These are phyloP conservation scores for Napeogenes inachia DNA, from an alignment of 2,888 invertebrate genomes.

Conservation along the genomic window DNA sequence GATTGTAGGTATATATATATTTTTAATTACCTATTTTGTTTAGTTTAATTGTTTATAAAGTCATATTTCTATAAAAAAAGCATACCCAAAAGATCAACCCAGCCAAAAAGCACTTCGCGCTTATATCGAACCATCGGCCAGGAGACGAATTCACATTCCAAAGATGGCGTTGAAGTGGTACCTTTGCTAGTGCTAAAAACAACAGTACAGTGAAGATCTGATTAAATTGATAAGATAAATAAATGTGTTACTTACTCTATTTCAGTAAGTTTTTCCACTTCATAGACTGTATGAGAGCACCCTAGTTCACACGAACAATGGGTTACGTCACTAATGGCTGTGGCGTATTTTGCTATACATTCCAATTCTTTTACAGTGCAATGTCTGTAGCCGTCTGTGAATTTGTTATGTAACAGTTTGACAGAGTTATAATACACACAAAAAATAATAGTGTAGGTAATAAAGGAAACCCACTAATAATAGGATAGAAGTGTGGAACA, in stretches of 20 bases:
- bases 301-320: slow-evolving; percentile 83
- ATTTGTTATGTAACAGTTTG: not conserved
- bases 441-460: not conserved
- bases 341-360: slow-evolving; percentile 76
- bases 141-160: slow-evolving; percentile 83
- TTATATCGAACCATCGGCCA: slow-evolving; percentile 89
- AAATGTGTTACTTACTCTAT: slow-evolving; percentile 63
- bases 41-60: too few relatives aligned
- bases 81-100: slow-evolving; percentile 87
- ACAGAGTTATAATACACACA: not conserved
- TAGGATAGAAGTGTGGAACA: slow-evolving; percentile 84
- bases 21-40: too few relatives aligned
- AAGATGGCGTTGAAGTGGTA: slow-evolving; percentile 42
- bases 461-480: slow-evolving; percentile 61
- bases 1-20: not conserved
- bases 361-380: slow-evolving; percentile 78
- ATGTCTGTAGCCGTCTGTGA: slow-evolving; percentile 70
- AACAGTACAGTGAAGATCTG: slow-evolving; percentile 13
- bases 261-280: slow-evolving; percentile 83
- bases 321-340: slow-evolving; percentile 77
- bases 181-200: slow-evolving; percentile 44
- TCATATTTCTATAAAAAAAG: slow-evolving; percentile 8
- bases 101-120: slow-evolving; percentile 88
- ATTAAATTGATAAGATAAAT: slow-evolving; percentile 8
- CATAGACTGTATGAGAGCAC: slow-evolving; percentile 86